These are phyloP conservation scores for Leptura quadrifasciata DNA, from an alignment of 2,888 invertebrate species.

Conservation along the genomic window DNA sequence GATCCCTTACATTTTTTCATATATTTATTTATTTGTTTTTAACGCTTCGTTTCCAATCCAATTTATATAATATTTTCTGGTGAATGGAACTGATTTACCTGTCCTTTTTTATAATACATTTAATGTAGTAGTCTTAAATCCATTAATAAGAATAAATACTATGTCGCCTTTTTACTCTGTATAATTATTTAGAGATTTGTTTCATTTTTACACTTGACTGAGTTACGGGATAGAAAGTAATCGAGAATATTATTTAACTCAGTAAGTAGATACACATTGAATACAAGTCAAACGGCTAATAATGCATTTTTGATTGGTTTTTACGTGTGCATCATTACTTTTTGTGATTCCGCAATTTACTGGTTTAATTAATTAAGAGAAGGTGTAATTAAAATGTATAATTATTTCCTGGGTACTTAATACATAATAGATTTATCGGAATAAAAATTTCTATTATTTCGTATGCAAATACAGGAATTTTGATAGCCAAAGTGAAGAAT, in stretches of 20 bases:
- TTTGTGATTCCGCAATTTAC: conserved; percentile 7
- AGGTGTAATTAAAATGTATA: not conserved
- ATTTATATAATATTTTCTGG: not conserved
- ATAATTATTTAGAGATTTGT: conserved; percentile 6
- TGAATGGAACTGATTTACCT: not conserved
- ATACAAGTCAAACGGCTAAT: not conserved
- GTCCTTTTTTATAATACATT: not conserved
- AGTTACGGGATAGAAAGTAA: conserved; percentile 3
- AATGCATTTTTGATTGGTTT: conserved; percentile 8
- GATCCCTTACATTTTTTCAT: no score
- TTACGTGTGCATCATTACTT: not conserved
- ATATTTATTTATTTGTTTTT: not conserved
- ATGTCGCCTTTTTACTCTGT: not conserved
- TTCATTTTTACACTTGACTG: not conserved
- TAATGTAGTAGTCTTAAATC: not conserved
- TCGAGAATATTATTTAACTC: not conserved
- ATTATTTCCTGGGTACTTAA: not conserved
- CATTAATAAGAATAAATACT: not conserved
- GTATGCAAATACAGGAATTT: not conserved
- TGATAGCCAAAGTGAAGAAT: no score
- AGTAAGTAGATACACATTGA: not conserved
- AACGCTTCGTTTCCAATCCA: not conserved
- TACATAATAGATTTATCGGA: not conserved
- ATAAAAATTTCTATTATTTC: not conserved
- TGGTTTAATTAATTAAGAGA: conserved; percentile 10